Base-by-base conservation (phyloP, 1,140 invertebrate genomes). In the Drosophila teissieri region DNA sequence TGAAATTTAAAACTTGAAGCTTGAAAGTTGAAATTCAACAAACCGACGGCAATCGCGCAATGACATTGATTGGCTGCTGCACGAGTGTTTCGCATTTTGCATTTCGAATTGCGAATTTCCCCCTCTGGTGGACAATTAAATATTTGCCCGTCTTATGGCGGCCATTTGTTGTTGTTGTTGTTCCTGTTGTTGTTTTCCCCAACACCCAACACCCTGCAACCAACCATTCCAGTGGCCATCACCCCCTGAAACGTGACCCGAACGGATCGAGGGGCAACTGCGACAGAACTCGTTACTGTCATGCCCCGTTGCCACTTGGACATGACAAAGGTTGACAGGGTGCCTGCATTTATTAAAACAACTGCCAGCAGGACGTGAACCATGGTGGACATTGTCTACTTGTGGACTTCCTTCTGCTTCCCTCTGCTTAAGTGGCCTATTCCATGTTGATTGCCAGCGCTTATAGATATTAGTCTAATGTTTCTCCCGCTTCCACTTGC, bases 271-370 rank as follows among this genome's bases (percentile, higher is more conserved):
- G 55, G 14, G 5, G 22, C 12, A 15, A 11, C 53, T n/a, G 55
- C 19, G 61, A 65, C 83, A 88, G 65, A 79, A 72, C 79, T 83
- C 83, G 82, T 86, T 86, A 88, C 78, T 86, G 78, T 86, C 82
- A 86, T 82, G 82, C 64, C 74, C 83, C 53, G 79, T 79, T 82
- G 75, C 74, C 75, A 78, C 49, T 72, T 4, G 83, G 75, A 86
- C 83, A 86, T 86, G 83, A 86, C 75, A 83, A 88, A 86, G 83
- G 83, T 88, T 86, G 75, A 86, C 83, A 86, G 54, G 73, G 70
- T 49, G 83, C 79, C 58, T 88, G 79, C 75, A 81, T 86, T 86
- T 86, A 86, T 86, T 86, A 86, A 86, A 86, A 86, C 73, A 81
- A 74, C 78, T 78, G 78, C 74, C 74, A 78, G 74, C 42, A 39